Evolutionary conservation across 2,797 vertebrate species (phyloP), one percentile per base, ranked within the genome.

Genomic region (Halcyon badia): DNA sequence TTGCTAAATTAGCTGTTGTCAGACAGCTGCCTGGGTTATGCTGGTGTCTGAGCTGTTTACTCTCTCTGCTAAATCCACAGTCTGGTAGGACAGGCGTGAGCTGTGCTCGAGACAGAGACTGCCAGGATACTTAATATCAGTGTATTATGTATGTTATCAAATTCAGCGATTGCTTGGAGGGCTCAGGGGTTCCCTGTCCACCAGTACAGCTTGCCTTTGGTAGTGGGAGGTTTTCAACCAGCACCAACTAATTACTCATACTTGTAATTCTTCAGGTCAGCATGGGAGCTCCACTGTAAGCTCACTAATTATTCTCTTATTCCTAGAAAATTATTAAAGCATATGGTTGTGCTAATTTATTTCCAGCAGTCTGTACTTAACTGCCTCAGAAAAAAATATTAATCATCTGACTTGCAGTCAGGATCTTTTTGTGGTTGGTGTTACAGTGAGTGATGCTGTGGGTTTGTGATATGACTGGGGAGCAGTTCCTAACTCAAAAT

Each of bases 1-100:
- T 95, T 97, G 98, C 98, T 99, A 98, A 99, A 98, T 98, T 98
- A 98, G 98, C 98, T 98, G 98, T 98, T 98, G 98, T 98, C 97
- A 95, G 98, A 98, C 98, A 99, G 99, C 99, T 99, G 98, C 83
- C 89, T 52, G 92, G 92, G 96, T 95, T 81, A 69, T 97, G 96
- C 97, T 48, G 17, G 14, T 92, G 91, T 95, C 92, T 97, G 89
- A 87, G 82, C 90, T 95, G 83, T 95, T 97, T 95, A 79, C 78
- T 76, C 86, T 70, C 79, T 62, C 75, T 80, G 66, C 94, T 95
- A 94, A 97, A 91, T 96, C 96, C 95, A 46, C 35, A 10, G 83
- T 95, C 95, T 95, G 31, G 41, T 57, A 33, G 68, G 49, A 64
- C 79, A 82, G 90, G 69, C 3, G 0, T 8, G 92, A 65, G 79